These are phyloP conservation scores for Tragelaphus buxtoni DNA, from an alignment of 2,113 vertebrate species.

Conservation along the genomic window DNA sequence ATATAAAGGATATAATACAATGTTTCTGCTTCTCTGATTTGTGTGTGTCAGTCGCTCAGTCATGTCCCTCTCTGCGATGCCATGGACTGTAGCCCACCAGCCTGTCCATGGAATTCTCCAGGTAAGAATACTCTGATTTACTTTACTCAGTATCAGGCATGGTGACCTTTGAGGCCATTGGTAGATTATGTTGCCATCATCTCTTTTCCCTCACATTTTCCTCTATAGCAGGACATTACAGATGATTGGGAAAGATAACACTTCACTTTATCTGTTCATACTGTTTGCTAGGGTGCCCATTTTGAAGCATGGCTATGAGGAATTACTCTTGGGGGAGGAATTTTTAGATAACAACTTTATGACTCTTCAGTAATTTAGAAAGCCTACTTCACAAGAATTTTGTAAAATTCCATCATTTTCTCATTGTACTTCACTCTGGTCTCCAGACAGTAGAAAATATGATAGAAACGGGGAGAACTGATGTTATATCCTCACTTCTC, in stretches of 20 bases:
- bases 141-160: not conserved
- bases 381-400: not conserved
- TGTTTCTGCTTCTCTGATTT: not conserved
- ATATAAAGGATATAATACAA: not conserved
- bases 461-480: not conserved
- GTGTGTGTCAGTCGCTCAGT: not conserved
- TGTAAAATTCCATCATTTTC: not conserved
- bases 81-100: not conserved
- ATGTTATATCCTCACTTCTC: not conserved
- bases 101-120: not conserved
- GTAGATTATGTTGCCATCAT: not conserved
- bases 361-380: not conserved
- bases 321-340: not conserved
- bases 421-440: not conserved
- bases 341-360: not conserved
- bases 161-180: not conserved
- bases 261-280: not conserved
- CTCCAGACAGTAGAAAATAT: not conserved
- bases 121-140: not conserved
- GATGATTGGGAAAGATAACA: not conserved
- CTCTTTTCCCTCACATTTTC: conserved; percentile 14
- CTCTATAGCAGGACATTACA: not conserved
- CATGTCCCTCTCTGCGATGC: not conserved
- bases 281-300: not conserved
- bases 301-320: not conserved